These are phyloP conservation scores for Papilio protenor DNA, from an alignment of 2,888 invertebrate species.

Conservation along the genomic window DNA sequence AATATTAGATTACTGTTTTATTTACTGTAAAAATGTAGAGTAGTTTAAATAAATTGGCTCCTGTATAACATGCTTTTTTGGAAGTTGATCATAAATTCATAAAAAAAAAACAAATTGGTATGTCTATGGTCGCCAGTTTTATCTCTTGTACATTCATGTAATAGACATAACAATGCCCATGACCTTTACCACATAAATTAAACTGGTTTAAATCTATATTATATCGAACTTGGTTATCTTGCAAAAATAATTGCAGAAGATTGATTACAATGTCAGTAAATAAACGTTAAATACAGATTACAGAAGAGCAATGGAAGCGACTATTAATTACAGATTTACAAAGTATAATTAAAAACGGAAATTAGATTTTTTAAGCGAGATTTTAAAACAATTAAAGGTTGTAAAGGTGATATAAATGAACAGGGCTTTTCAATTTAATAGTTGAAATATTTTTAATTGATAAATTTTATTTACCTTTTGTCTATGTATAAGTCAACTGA, in stretches of 20 bases:
- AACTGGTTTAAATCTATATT: neutral
- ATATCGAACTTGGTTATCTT: neutral
- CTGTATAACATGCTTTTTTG: too few relatives aligned
- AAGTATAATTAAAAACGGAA: neutral
- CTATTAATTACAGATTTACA: neutral
- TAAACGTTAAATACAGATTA: neutral
- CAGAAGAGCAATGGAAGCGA: neutral
- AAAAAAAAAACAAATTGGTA: too few relatives aligned
- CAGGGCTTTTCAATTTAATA: too few relatives aligned
- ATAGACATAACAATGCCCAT: neutral
- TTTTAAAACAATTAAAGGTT: neutral
- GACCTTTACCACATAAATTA: neutral
- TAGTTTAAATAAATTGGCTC: too few relatives aligned
- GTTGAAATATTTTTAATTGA: too few relatives aligned
- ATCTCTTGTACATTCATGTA: too few relatives aligned
- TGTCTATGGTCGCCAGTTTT: too few relatives aligned
- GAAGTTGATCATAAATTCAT: too few relatives aligned
- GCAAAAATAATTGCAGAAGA: neutral
- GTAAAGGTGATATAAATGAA: neutral
- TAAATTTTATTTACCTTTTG: neutral
- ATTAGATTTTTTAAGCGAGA: neutral
- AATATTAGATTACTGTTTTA: neutral
- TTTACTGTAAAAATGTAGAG: too few relatives aligned
- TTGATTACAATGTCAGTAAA: neutral
- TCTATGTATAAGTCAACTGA: neutral